Evolutionary conservation across 2,113 vertebrate species (phyloP).

Genomic region (Bubo scandiacus): DNA sequence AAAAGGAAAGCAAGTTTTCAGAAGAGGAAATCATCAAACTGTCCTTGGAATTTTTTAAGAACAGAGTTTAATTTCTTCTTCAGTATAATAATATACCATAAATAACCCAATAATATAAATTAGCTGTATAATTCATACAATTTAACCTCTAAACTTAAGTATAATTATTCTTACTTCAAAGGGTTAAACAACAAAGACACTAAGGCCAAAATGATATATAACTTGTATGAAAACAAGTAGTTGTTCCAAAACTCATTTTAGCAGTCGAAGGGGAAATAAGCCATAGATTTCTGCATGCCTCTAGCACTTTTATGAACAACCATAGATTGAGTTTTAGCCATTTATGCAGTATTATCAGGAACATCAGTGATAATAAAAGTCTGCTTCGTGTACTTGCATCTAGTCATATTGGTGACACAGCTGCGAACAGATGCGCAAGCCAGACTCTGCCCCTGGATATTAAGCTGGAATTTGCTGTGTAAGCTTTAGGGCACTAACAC

Average conservation of each 20-base stretch:
- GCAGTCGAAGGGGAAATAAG: not conserved
- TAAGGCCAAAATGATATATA: not conserved
- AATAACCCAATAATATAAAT: not conserved
- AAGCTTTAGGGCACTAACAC: not conserved
- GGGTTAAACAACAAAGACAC: not conserved
- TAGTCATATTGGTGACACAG: not conserved
- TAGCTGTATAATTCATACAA: not conserved
- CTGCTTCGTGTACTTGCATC: accelerated
- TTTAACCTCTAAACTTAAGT: not conserved
- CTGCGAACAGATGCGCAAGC: not conserved
- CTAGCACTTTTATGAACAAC: not conserved
- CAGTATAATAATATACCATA: not conserved
- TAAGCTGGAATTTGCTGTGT: accelerated
- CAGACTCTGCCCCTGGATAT: not conserved
- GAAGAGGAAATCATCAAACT: not conserved
- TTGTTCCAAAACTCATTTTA: not conserved
- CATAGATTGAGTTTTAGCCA: not conserved
- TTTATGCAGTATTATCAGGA: not conserved
- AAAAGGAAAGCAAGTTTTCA: not conserved
- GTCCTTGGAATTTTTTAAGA: not conserved
- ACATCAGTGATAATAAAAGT: not conserved
- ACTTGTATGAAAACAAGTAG: not conserved
- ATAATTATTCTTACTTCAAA: not conserved
- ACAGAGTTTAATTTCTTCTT: not conserved
- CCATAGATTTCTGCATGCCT: not conserved